These are phyloP conservation scores for Euplagia quadripunctaria DNA, from an alignment of 2,888 invertebrate genomes.

Conservation along the genomic window DNA sequence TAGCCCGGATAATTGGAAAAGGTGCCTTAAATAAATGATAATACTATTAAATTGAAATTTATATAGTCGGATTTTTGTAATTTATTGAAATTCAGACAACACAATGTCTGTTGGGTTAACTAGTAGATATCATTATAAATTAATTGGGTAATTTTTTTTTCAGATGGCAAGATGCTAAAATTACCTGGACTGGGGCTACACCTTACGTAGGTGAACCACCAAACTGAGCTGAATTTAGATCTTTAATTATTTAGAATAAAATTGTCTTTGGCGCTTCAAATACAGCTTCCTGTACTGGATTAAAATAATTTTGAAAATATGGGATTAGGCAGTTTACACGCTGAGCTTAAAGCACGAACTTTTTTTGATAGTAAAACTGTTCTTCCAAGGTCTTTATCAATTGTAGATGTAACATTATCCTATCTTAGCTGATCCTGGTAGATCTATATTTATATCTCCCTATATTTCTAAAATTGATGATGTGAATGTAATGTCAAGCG, in stretches of 20 bases:
- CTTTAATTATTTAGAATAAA: slow-evolving; percentile 19
- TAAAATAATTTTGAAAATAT: not conserved
- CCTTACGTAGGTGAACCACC: slow-evolving; percentile 77
- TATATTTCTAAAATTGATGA: no score
- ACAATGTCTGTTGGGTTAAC: no score
- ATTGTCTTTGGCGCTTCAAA: slow-evolving; percentile 19
- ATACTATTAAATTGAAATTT: no score
- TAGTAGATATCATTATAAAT: no score
- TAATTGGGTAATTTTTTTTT: slow-evolving; percentile 4
- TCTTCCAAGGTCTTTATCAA: not conserved
- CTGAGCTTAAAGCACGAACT: not conserved
- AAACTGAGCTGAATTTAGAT: slow-evolving; percentile 44
- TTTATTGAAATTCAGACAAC: no score
- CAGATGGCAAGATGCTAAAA: slow-evolving; percentile 92
- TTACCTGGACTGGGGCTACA: slow-evolving; percentile 89
- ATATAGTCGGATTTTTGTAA: no score
- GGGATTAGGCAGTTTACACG: not conserved
- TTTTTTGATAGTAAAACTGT: not conserved
- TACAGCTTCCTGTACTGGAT: not conserved
- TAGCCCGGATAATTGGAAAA: no score
- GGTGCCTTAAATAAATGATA: no score
- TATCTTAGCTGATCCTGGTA: no score
- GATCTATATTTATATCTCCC: no score
- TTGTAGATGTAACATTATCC: not conserved
- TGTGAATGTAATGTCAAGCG: no score